These are phyloP conservation scores for Callyntrura sp. DNA, from an alignment of 2,888 invertebrate species.

Conservation along the genomic window DNA sequence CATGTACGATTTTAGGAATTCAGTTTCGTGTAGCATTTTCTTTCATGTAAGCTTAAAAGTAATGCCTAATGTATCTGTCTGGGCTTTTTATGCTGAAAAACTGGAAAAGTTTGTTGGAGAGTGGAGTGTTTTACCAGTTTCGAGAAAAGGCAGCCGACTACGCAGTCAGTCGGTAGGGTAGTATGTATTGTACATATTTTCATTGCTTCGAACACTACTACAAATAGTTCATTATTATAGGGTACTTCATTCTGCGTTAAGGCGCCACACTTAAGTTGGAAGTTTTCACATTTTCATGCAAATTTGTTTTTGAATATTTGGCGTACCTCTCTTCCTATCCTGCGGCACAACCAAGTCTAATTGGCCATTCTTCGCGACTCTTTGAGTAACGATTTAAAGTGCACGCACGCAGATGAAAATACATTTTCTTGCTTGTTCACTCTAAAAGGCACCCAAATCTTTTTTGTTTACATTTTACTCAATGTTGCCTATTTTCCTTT, in stretches of 20 bases:
- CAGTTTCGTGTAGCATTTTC: background rate
- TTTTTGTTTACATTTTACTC: slow-evolving; percentile 29
- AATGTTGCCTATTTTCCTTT: slow-evolving; percentile 31
- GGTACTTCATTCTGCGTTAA: slow-evolving; percentile 9
- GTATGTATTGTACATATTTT: background rate
- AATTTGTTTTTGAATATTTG: slow-evolving; percentile 74
- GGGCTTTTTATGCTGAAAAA: background rate
- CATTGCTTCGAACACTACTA: background rate
- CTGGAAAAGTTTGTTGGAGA: slow-evolving; percentile 25
- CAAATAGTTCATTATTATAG: background rate
- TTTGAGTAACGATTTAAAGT: background rate
- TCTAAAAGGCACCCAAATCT: background rate
- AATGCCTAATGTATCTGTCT: background rate
- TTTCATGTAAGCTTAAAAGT: background rate
- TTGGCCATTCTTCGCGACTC: slow-evolving; percentile 64
- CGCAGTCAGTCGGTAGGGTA: background rate
- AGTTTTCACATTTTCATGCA: slow-evolving; percentile 75
- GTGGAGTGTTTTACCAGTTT: background rate
- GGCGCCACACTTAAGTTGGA: slow-evolving; percentile 9
- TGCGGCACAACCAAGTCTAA: slow-evolving; percentile 54
- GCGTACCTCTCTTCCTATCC: slow-evolving; percentile 11
- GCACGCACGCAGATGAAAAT: background rate
- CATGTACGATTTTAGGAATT: background rate
- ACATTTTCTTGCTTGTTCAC: background rate
- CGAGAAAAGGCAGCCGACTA: background rate